Evolutionary conservation across 2,888 invertebrate species (phyloP), one percentile per base, ranked within the genome.

Genomic region (Anaspis maculata): DNA sequence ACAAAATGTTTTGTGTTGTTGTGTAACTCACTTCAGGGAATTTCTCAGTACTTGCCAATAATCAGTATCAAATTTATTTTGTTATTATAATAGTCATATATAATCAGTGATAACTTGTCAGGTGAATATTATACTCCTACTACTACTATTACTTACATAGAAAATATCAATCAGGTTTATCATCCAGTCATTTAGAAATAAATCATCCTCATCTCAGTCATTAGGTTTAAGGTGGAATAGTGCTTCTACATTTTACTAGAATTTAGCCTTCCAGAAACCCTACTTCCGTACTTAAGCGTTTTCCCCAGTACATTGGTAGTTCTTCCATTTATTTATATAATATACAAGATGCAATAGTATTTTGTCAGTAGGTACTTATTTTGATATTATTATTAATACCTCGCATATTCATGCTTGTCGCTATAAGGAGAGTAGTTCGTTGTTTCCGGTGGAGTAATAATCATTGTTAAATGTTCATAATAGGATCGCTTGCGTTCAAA

Each of bases 341-440:
- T 9, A 24, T 9, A 11, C 7, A 24, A 24, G 5, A 24, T 10
- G 12, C 16, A n/a, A 9, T 28, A 11, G 11, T 39, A 34, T 35
- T 39, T 35, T 42, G 27, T 34, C 32, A 42, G 15, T 44, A 45
- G 38, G 41, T 47, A 45, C 45, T 50, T 51, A 48, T 51, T 48
- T 51, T 48, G 49, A n/a, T n/a, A n/a, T n/a, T n/a, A n/a, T n/a
- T n/a, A n/a, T n/a, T n/a, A n/a, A 49, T 48, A 50, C 48, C 49
- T 51, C 48, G 42, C 41, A 47, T 31, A 35, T 43, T 48, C 48
- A 41, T 49, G 56, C 56, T 58, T 56, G 45, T 51, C 51, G 54
- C 55, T 55, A 53, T 52, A 52, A 39, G 31, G 24, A 22, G 37
- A 38, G 45, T 46, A 41, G 42, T 48, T 46, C 41, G 44, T 48